A percentile compares a stretch with the other conserved stretches of the same genome.
These are phyloP conservation scores for Daktulosphaira vitifoliae DNA, from an alignment of 1,140 invertebrate species.

Conservation along the genomic window DNA sequence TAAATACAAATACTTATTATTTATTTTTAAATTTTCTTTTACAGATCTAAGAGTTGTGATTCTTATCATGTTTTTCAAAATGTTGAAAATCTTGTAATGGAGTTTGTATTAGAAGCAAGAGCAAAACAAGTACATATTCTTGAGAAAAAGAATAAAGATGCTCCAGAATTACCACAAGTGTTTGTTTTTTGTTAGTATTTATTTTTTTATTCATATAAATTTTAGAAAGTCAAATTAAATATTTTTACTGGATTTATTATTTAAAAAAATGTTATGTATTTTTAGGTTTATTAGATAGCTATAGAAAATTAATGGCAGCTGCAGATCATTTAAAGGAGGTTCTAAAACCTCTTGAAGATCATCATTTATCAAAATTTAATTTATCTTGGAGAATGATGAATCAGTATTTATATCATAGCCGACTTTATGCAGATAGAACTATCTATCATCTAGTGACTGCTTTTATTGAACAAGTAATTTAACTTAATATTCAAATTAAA, in stretches of 20 bases:
- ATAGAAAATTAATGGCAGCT: constrained; percentile 51
- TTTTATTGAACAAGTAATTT: constrained; percentile 48
- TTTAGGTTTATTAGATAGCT: constrained; percentile 52
- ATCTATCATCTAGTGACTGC: constrained; percentile 52
- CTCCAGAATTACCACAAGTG: constrained; percentile 46
- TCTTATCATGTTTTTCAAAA: constrained; percentile 55
- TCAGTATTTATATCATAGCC: constrained; percentile 55
- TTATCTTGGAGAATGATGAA: constrained; percentile 56
- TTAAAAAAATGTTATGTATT: background rate
- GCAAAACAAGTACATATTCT: constrained; percentile 50
- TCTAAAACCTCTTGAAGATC: constrained; percentile 50
- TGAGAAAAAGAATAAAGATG: constrained; percentile 44
- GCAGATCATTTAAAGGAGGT: constrained; percentile 49
- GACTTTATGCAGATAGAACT: constrained; percentile 53
- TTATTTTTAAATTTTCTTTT: constrained; percentile 35
- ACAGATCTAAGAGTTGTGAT: constrained; percentile 52
- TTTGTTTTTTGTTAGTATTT: constrained; percentile 48
- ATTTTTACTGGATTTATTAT: background rate
- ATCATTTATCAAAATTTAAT: constrained; percentile 51
- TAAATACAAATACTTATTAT: background rate
- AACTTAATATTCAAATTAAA: constrained; percentile 10
- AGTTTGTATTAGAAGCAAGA: constrained; percentile 56
- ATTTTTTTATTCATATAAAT: constrained; percentile 14
- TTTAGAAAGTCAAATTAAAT: background rate
- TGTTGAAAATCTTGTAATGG: constrained; percentile 53